These are phyloP conservation scores for Podarcis siculus DNA, from an alignment of 2,797 vertebrate genomes.

Conservation along the genomic window DNA sequence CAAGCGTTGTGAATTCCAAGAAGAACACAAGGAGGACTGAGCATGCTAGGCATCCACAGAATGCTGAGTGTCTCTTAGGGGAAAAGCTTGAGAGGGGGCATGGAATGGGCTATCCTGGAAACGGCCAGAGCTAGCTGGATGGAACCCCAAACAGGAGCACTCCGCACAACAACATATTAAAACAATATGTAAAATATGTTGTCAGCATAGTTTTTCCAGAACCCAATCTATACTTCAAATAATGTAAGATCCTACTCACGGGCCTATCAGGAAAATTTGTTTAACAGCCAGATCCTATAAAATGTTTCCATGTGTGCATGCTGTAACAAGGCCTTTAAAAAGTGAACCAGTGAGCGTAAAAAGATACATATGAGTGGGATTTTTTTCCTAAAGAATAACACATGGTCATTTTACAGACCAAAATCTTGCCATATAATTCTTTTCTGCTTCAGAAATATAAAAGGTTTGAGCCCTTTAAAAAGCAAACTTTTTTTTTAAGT, in stretches of 20 bases:
- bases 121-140: background rate
- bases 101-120: background rate
- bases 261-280: background rate
- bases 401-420: slow-evolving; percentile 25
- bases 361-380: background rate
- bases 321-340: background rate
- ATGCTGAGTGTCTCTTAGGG: background rate
- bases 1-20: background rate
- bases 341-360: background rate
- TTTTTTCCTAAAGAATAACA: background rate
- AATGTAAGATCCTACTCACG: background rate
- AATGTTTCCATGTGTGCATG: background rate
- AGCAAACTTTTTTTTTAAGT: background rate
- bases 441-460: background rate
- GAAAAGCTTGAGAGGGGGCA: background rate
- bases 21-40: background rate
- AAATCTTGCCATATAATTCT: background rate
- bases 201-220: background rate
- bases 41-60: background rate
- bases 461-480: background rate
- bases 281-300: background rate
- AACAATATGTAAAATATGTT: background rate
- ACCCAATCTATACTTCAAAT: background rate
- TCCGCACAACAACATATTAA: background rate
- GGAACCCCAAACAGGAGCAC: background rate